phyloP scores from a whole-genome alignment of 2,797 vertebrate genomes.

The Adrianichthys oophorus region DNA sequence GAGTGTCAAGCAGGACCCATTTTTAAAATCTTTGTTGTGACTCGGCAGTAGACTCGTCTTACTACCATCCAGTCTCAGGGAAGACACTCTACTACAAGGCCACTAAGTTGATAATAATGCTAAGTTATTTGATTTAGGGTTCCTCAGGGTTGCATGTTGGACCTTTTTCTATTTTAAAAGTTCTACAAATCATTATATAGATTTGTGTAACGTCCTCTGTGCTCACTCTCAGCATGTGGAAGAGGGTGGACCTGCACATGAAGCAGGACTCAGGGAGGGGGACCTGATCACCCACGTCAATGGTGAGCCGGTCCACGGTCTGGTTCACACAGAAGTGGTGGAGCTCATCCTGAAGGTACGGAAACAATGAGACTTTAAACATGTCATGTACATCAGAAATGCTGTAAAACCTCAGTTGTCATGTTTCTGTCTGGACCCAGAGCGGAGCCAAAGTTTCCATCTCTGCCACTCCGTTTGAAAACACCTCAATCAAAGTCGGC shows the following conservation, averaged over 20 bases:
- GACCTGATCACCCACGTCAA: slow-evolving; percentile 98
- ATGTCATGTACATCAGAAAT: not conserved
- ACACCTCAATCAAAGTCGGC: slow-evolving; percentile 95
- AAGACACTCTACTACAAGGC: too few relatives aligned
- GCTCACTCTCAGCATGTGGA: slow-evolving; percentile 86
- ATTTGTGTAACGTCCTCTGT: not conserved
- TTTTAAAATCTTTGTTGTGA: too few relatives aligned
- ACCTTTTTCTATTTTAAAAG: too few relatives aligned
- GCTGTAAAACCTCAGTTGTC: not conserved
- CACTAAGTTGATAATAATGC: too few relatives aligned
- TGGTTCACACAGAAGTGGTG: slow-evolving; percentile 97
- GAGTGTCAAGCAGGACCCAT: too few relatives aligned
- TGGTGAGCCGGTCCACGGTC: slow-evolving; percentile 90
- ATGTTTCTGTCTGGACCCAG: slow-evolving; percentile 59
- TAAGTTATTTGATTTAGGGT: too few relatives aligned
- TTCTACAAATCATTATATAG: not conserved
- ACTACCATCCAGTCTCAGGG: too few relatives aligned
- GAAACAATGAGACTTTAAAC: too few relatives aligned
- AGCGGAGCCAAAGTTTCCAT: slow-evolving; percentile 95
- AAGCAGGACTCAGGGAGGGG: slow-evolving; percentile 90
- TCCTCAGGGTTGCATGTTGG: too few relatives aligned
- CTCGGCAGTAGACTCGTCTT: too few relatives aligned
- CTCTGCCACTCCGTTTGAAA: slow-evolving; percentile 92
- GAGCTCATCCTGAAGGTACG: slow-evolving; percentile 94
- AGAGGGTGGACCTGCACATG: slow-evolving; percentile 88